phyloP scores from a whole-genome alignment of 2,113 vertebrate species.

The Ctenodactylus gundi region DNA sequence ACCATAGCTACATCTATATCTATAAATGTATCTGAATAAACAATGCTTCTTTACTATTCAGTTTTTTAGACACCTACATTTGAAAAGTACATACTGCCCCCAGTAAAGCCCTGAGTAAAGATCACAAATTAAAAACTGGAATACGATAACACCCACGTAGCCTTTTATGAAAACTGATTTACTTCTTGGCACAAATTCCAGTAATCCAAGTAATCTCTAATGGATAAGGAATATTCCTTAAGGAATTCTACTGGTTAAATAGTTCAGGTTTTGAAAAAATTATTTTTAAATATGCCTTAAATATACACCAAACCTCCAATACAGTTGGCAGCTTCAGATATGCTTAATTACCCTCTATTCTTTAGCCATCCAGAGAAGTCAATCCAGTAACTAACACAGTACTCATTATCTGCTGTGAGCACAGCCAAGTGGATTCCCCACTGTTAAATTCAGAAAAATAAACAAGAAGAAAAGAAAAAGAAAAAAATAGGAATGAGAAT shows the following conservation, averaged over 20 bases:
- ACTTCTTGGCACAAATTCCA: constrained; percentile 58
- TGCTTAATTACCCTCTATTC: constrained; percentile 71
- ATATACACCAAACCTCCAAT: constrained; percentile 62
- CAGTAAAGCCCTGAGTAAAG: neutral
- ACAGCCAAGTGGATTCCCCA: constrained; percentile 71
- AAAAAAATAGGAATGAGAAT: constrained; percentile 8
- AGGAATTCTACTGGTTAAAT: constrained; percentile 71
- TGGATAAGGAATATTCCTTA: constrained; percentile 59
- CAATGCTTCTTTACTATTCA: constrained; percentile 12
- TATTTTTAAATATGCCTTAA: constrained; percentile 76
- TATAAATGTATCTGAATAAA: constrained; percentile 47
- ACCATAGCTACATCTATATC: neutral
- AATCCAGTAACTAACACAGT: constrained; percentile 55
- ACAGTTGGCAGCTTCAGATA: constrained; percentile 70
- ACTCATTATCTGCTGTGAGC: constrained; percentile 73
- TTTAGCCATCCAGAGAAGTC: constrained; percentile 64
- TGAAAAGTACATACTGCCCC: neutral
- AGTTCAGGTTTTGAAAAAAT: constrained; percentile 65
- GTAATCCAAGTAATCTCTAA: constrained; percentile 51
- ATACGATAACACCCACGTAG: neutral
- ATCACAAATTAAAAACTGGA: constrained; percentile 31
- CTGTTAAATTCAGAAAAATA: constrained; percentile 73
- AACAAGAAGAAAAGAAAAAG: constrained; percentile 30
- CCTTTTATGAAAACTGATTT: constrained; percentile 5
- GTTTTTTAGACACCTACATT: neutral